phyloP scores from a whole-genome alignment of 2,888 invertebrate genomes.

The Exephanes ischioxanthus region DNA sequence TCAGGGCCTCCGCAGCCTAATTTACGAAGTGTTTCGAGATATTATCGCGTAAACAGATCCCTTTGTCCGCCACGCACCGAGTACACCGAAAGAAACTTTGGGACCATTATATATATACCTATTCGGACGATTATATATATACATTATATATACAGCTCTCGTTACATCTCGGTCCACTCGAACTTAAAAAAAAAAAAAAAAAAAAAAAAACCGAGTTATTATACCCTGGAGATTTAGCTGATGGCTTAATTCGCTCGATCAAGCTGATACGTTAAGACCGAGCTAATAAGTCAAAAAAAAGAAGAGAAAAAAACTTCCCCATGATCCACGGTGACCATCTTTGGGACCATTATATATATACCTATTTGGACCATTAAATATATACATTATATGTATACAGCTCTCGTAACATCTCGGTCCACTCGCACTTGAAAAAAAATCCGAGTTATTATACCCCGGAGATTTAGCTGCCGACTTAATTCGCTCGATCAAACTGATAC shows the following conservation, averaged over 20 bases:
- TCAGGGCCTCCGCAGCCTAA: constrained; percentile 59
- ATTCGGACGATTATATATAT: not conserved
- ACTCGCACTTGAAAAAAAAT: constrained; percentile 25
- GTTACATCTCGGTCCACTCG: constrained; percentile 9
- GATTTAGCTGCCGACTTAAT: constrained; percentile 53
- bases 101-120: constrained; percentile 2
- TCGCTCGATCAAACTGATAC: constrained; percentile 41
- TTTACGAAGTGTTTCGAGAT: constrained; percentile 72
- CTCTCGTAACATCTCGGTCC: not conserved
- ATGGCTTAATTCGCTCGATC: constrained; percentile 51
- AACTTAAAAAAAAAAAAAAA: constrained; percentile 30
- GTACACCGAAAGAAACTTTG: constrained; percentile 29
- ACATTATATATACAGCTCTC: no score
- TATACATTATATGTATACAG: no score
- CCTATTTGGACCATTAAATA: not conserved
- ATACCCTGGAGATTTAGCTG: constrained; percentile 43
- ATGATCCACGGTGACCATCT: not conserved
- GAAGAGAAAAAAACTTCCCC: constrained; percentile 73
- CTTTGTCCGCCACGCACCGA: constrained; percentile 45
- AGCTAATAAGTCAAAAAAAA: constrained; percentile 15
- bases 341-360: not conserved
- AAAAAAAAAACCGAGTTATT: constrained; percentile 49
- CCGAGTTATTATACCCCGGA: constrained; percentile 49
- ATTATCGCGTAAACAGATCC: constrained; percentile 66
- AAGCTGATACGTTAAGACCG: constrained; percentile 20